Conservation (phyloP, 1,140 invertebrate genomes). For the Brachionus rubens region DNA sequence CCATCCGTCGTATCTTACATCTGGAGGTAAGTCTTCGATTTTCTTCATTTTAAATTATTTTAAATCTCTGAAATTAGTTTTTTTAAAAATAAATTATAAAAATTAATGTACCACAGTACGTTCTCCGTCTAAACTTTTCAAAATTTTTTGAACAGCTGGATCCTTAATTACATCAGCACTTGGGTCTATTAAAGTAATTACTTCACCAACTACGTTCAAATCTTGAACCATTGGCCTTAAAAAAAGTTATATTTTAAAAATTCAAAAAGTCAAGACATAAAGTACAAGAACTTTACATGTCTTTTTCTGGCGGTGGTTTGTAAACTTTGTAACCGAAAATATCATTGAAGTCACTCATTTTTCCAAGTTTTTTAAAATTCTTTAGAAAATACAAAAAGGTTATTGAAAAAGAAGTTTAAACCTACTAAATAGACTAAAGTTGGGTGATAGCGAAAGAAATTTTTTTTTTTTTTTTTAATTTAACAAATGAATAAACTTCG, state of each 20-base stretch:
- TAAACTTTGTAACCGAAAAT: slow-evolving; percentile 45
- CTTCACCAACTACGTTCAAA: slow-evolving; percentile 21
- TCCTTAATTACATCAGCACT: slow-evolving; percentile 43
- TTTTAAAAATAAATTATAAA: neutral
- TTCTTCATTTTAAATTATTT: neutral
- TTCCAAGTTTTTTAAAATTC: neutral
- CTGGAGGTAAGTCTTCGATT: slow-evolving; percentile 42
- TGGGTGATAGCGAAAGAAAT: too few relatives aligned
- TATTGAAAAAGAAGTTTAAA: too few relatives aligned
- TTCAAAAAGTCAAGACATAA: too few relatives aligned
- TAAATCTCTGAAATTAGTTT: neutral
- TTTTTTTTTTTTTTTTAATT: too few relatives aligned
- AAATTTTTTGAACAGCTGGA: slow-evolving; percentile 38
- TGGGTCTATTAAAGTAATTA: slow-evolving; percentile 42
- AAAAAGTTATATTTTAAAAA: neutral
- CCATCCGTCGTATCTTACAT: slow-evolving; percentile 39
- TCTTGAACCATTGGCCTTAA: slow-evolving; percentile 40
- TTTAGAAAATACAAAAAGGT: too few relatives aligned
- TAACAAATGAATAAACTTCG: too few relatives aligned
- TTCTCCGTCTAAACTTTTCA: slow-evolving; percentile 39
- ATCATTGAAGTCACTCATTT: slow-evolving; percentile 45
- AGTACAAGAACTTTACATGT: slow-evolving; percentile 22
- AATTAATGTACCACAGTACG: slow-evolving; percentile 33
- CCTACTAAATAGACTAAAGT: too few relatives aligned
- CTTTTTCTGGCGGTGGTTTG: slow-evolving; percentile 45